phyloP scores from a whole-genome alignment of 2,113 vertebrate genomes.

The Larimichthys polyactis region DNA sequence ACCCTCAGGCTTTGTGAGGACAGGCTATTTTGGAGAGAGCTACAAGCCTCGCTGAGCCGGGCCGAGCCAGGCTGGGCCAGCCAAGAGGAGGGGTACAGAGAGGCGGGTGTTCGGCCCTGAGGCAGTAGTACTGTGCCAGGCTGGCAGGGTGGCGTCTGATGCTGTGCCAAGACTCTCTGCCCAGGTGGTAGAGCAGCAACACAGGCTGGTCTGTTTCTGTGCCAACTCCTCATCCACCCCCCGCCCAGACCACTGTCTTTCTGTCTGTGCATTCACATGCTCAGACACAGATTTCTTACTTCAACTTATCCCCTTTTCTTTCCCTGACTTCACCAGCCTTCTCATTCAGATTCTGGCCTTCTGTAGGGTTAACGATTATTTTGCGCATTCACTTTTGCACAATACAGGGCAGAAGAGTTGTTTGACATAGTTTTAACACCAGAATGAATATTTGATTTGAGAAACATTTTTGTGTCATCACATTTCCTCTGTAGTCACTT shows the following conservation, averaged over 20 bases:
- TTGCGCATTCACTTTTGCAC: not conserved
- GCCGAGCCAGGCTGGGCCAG: conserved; percentile 44
- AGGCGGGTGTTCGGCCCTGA: conserved; percentile 67
- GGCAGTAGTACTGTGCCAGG: conserved; percentile 75
- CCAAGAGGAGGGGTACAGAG: conserved; percentile 59
- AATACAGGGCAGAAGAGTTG: not conserved
- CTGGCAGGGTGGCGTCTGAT: conserved; percentile 82
- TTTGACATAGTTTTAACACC: conserved; percentile 6
- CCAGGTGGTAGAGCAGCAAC: conserved; percentile 83
- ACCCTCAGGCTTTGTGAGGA: conserved; percentile 57
- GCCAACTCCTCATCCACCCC: conserved; percentile 73
- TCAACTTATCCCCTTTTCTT: conserved; percentile 8
- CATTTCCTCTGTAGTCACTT: conserved; percentile 31
- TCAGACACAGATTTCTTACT: conserved; percentile 33
- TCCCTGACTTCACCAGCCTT: conserved; percentile 2
- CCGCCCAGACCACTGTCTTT: conserved; percentile 58
- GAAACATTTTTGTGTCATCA: conserved; percentile 13
- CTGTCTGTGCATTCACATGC: conserved; percentile 55
- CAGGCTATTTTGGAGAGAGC: conserved; percentile 56
- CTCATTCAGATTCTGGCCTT: not conserved
- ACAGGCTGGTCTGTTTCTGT: conserved; percentile 82
- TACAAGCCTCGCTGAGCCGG: conserved; percentile 25
- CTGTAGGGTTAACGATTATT: not conserved
- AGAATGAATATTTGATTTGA: conserved; percentile 32
- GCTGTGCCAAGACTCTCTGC: conserved; percentile 80